Conservation (phyloP, 2,888 invertebrate species). For the Clivina fossor region DNA sequence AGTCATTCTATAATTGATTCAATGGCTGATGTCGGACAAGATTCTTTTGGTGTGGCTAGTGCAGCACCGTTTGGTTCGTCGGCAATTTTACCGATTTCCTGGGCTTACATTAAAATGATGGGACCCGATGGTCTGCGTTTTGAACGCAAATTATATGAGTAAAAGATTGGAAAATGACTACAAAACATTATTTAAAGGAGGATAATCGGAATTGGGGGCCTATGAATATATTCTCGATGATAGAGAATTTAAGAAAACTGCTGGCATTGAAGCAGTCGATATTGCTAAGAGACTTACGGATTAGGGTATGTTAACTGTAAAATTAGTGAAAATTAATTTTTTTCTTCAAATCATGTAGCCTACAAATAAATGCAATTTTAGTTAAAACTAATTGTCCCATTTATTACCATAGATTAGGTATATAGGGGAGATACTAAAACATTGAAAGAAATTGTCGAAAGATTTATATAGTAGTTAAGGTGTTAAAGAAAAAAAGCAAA, state of each 20-base stretch:
- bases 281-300: conserved; percentile 99
- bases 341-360: too few relatives aligned
- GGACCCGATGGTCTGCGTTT: conserved; percentile 85
- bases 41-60: conserved; percentile 83
- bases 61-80: conserved; percentile 97
- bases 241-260: conserved; percentile 88
- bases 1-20: conserved; percentile 90
- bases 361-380: too few relatives aligned
- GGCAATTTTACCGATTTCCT: conserved; percentile 96
- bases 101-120: conserved; percentile 96
- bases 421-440: too few relatives aligned
- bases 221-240: conserved; percentile 98
- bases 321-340: neutral
- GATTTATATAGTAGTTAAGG: too few relatives aligned
- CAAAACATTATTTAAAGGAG: conserved; percentile 82
- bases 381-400: too few relatives aligned
- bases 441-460: too few relatives aligned
- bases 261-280: conserved; percentile 95
- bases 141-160: conserved; percentile 99
- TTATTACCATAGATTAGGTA: too few relatives aligned
- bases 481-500: too few relatives aligned
- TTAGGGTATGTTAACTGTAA: conserved; percentile 64
- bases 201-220: conserved; percentile 75
- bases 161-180: conserved; percentile 83
- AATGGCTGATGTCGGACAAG: conserved; percentile 60